These are phyloP conservation scores for Teinopalpus imperialis DNA, from an alignment of 2,888 invertebrate species.

Conservation along the genomic window DNA sequence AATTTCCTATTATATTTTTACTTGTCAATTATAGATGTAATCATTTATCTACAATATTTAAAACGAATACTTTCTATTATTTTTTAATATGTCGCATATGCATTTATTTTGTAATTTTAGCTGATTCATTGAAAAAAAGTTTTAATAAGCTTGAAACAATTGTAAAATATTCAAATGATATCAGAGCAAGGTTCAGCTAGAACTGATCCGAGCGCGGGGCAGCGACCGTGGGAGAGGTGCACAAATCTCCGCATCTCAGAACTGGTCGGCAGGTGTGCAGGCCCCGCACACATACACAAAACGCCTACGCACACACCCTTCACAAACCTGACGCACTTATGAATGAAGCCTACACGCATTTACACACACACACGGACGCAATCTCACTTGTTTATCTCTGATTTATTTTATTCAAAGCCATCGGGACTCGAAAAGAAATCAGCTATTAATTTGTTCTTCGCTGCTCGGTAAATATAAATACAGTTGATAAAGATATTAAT, in stretches of 20 bases:
- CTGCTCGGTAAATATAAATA: constrained; percentile 58
- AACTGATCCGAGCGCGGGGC: constrained; percentile 69
- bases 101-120: no score
- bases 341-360: constrained; percentile 59
- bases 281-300: constrained; percentile 43
- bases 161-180: constrained; percentile 63
- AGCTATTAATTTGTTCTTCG: constrained; percentile 73
- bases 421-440: constrained; percentile 67
- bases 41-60: no score
- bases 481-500: constrained; percentile 74
- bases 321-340: constrained; percentile 69
- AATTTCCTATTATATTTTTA: no score
- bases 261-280: constrained; percentile 80
- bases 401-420: constrained; percentile 76
- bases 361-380: constrained; percentile 45
- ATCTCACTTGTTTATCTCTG: constrained; percentile 77
- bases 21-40: no score
- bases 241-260: constrained; percentile 82
- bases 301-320: constrained; percentile 37
- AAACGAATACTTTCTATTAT: no score
- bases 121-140: no score
- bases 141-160: constrained; percentile 5
- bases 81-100: no score
- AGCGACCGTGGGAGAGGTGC: constrained; percentile 81
- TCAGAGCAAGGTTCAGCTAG: constrained; percentile 66